phyloP scores from a whole-genome alignment of 1,140 invertebrate species.

The Zaprionus gabonicus region DNA sequence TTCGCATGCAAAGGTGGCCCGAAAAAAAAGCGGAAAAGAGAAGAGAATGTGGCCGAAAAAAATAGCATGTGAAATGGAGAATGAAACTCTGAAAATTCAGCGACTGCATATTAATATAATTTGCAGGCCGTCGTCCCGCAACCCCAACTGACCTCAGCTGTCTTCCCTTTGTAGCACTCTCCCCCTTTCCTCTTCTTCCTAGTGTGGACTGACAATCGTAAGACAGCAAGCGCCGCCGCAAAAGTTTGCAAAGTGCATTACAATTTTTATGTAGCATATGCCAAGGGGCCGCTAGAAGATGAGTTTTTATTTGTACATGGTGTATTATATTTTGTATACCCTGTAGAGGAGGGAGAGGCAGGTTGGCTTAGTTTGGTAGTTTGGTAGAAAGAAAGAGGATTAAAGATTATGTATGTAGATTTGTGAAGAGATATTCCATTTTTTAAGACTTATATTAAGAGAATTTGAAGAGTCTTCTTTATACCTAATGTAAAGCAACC shows the following conservation, averaged over 20 bases:
- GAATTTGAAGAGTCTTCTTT: no score
- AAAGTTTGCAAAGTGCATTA: conserved; percentile 72
- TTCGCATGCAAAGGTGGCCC: conserved; percentile 54
- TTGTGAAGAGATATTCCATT: no score
- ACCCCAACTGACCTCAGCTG: conserved; percentile 17
- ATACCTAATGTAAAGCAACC: no score
- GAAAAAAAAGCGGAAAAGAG: conserved; percentile 38
- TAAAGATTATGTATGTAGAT: no score
- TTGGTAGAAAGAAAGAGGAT: no score
- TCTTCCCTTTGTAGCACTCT: background rate
- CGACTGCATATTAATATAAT: conserved; percentile 82
- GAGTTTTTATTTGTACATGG: conserved; percentile 36
- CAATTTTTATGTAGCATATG: conserved; percentile 55
- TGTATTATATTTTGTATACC: conserved; percentile 12
- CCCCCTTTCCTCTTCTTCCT: background rate
- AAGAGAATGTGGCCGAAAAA: conserved; percentile 39
- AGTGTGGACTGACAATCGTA: conserved; percentile 21
- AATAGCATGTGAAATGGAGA: conserved; percentile 43
- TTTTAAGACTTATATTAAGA: no score
- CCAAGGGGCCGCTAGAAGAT: conserved; percentile 34
- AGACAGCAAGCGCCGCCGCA: conserved; percentile 23
- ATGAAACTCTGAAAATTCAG: conserved; percentile 44
- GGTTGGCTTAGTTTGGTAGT: background rate
- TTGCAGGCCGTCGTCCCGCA: conserved; percentile 60
- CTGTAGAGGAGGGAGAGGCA: background rate